Evolutionary conservation across 2,888 invertebrate species (phyloP).

Genomic region (Agonopterix alstromeriana): DNA sequence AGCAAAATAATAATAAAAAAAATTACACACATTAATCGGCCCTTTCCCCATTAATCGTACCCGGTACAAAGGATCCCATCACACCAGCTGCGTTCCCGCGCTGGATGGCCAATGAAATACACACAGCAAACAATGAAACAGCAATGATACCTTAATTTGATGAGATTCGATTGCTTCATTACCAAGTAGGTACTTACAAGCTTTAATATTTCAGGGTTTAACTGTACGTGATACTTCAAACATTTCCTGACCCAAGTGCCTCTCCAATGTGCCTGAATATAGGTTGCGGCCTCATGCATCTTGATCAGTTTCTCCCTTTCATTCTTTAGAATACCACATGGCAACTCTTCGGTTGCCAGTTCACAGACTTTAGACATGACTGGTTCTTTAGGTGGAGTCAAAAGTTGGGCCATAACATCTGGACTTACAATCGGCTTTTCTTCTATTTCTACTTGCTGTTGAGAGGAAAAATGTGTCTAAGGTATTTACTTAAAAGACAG

Average conservation of each 20-base stretch:
- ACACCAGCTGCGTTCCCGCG: too few relatives aligned
- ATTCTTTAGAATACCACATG: slow-evolving; percentile 48
- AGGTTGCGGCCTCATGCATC: slow-evolving; percentile 52
- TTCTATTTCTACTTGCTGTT: slow-evolving; percentile 15
- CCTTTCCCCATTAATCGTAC: too few relatives aligned
- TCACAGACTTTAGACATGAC: slow-evolving; percentile 44
- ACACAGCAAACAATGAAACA: too few relatives aligned
- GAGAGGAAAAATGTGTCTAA: background rate
- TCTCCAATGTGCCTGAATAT: slow-evolving; percentile 56
- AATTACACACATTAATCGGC: too few relatives aligned
- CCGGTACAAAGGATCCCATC: too few relatives aligned
- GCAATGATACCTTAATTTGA: too few relatives aligned
- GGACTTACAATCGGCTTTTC: slow-evolving; percentile 26
- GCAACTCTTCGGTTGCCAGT: slow-evolving; percentile 41
- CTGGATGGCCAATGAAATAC: too few relatives aligned
- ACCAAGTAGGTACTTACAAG: slow-evolving; percentile 27
- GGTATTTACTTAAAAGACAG: background rate
- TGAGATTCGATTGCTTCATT: too few relatives aligned
- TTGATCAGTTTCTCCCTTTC: slow-evolving; percentile 43
- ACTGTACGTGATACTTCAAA: slow-evolving; percentile 19
- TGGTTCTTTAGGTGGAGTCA: slow-evolving; percentile 24
- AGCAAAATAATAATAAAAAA: too few relatives aligned
- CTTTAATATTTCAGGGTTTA: slow-evolving; percentile 43
- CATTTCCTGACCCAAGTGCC: slow-evolving; percentile 51
- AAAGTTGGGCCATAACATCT: slow-evolving; percentile 28